Conservation (phyloP, 2,888 invertebrate genomes). For the Horisme vitalbata region DNA sequence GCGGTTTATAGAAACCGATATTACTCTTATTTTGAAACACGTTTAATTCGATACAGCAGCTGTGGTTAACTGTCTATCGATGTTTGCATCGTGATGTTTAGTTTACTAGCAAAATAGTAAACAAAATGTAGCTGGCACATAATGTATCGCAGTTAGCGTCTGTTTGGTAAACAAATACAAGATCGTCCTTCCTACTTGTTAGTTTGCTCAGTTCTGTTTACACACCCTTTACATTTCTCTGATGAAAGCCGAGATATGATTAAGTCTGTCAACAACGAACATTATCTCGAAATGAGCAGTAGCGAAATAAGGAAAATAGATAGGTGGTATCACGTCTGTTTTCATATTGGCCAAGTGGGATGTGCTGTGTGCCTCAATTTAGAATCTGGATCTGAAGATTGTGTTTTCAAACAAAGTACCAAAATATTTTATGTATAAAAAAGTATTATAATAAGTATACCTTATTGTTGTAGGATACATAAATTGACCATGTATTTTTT, state of each 20-base stretch:
- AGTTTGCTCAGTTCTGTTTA: conserved; percentile 39
- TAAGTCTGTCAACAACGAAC: conserved; percentile 43
- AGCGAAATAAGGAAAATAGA: conserved; percentile 32
- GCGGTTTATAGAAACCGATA: conserved; percentile 11
- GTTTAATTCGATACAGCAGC: conserved; percentile 14
- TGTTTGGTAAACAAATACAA: conserved; percentile 62
- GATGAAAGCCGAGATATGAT: conserved; percentile 49
- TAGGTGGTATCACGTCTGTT: not conserved
- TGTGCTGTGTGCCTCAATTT: no score
- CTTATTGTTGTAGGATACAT: no score
- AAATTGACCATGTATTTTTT: no score
- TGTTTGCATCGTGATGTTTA: conserved; percentile 30
- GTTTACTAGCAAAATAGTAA: conserved; percentile 44
- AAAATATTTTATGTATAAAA: no score
- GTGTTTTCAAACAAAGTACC: no score
- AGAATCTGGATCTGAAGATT: no score
- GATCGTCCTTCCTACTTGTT: conserved; percentile 33
- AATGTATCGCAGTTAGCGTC: conserved; percentile 57
- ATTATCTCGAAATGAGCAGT: conserved; percentile 49
- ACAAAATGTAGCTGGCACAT: conserved; percentile 54
- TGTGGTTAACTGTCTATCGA: conserved; percentile 20
- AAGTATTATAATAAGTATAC: no score
- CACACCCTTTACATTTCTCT: conserved; percentile 42
- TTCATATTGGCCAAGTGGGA: no score
- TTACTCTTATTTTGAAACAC: conserved; percentile 9